Evolutionary conservation across 2,888 invertebrate species (phyloP).

Genomic region (Chelonus formosanus): DNA sequence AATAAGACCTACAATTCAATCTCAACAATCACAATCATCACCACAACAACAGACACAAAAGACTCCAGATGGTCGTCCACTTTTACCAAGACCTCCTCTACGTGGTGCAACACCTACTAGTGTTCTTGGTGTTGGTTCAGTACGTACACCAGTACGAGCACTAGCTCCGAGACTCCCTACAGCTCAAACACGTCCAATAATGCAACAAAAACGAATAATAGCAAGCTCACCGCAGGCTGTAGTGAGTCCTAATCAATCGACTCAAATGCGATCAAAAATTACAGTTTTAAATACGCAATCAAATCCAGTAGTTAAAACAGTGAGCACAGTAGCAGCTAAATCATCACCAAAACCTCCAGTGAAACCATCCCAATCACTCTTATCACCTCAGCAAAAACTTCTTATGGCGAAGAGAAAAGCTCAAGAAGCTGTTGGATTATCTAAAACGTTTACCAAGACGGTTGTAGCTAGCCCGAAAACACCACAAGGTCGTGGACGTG

Average conservation of each 20-base stretch:
- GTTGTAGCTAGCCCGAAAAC: constrained; percentile 44
- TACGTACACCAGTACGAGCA: constrained; percentile 56
- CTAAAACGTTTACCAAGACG: constrained; percentile 51
- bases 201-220: constrained; percentile 48
- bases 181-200: constrained; percentile 37
- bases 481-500: constrained; percentile 44
- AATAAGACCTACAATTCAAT: constrained; percentile 48
- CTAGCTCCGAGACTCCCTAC: constrained; percentile 43
- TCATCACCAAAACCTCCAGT: constrained; percentile 49
- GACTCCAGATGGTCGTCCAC: constrained; percentile 52
- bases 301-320: constrained; percentile 45
- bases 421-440: constrained; percentile 59
- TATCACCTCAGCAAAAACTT: constrained; percentile 61
- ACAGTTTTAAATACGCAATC: constrained; percentile 48
- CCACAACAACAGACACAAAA: constrained; percentile 18
- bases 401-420: constrained; percentile 61
- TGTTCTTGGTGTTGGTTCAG: constrained; percentile 51
- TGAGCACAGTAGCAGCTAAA: constrained; percentile 46
- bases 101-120: constrained; percentile 52
- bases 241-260: constrained; percentile 45
- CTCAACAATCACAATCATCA: constrained; percentile 2
- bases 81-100: constrained; percentile 55
- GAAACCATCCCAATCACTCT: constrained; percentile 49
- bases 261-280: constrained; percentile 53
- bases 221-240: constrained; percentile 23